A percentile compares a stretch with the other conserved stretches of the same genome.
phyloP scores from a whole-genome alignment of 2,888 invertebrate species.

The Clistopyga incitator region DNA sequence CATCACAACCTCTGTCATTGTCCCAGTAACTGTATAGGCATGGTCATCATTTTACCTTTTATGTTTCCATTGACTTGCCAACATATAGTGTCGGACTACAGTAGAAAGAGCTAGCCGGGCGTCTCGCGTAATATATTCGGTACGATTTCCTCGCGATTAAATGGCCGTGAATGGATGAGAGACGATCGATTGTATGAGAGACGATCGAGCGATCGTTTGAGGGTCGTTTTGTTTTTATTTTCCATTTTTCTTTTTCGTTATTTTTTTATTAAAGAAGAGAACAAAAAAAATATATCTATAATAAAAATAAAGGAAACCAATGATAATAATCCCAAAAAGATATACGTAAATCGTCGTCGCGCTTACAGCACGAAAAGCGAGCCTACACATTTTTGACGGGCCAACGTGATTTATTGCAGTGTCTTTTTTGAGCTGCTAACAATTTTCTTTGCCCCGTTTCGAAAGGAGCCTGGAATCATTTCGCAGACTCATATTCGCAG shows the following conservation, averaged over 20 bases:
- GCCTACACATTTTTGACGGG: conserved; percentile 33
- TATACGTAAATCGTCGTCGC: conserved; percentile 12
- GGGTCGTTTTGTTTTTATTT: conserved; percentile 60
- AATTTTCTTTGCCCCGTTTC: background rate
- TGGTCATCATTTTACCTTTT: conserved; percentile 47
- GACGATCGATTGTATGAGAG: conserved; percentile 72
- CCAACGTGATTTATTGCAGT: conserved; percentile 33
- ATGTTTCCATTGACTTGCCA: conserved; percentile 20
- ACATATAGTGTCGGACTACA: conserved; percentile 40
- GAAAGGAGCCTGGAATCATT: conserved; percentile 15
- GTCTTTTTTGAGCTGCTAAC: conserved; percentile 25
- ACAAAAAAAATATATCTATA: conserved; percentile 22
- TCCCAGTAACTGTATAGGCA: conserved; percentile 59
- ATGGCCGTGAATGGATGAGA: conserved; percentile 72
- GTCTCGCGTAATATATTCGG: conserved; percentile 19
- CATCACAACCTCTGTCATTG: conserved; percentile 44
- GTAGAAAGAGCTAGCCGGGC: conserved; percentile 49
- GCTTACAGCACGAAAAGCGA: conserved; percentile 30
- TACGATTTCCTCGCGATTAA: conserved; percentile 63
- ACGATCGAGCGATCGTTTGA: conserved; percentile 50
- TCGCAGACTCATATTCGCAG: conserved; percentile 71
- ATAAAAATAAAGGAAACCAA: background rate
- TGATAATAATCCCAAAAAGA: conserved; percentile 22
- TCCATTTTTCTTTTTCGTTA: conserved; percentile 22
- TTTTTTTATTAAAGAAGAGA: conserved; percentile 7